Conservation (phyloP, 2,113 vertebrate genomes). For the Petrocephalus zakoni region DNA sequence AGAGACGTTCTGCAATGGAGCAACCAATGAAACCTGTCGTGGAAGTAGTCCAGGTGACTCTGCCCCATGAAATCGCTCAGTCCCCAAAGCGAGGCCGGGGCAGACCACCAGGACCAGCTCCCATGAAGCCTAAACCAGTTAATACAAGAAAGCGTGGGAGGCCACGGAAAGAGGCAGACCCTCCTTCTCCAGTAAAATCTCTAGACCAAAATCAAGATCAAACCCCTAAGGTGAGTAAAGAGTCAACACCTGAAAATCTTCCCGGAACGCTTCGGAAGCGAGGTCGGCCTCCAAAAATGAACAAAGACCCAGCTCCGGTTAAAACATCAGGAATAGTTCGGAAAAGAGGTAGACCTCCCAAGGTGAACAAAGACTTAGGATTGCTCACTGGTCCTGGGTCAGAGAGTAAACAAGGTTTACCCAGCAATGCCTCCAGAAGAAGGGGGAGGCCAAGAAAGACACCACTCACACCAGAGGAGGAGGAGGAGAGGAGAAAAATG, state of each 20-base stretch:
- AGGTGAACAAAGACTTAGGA: not conserved
- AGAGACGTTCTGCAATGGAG: not conserved
- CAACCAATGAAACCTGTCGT: not conserved
- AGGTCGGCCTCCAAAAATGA: slow-evolving; percentile 29
- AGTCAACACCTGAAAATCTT: slow-evolving; percentile 21
- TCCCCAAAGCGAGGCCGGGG: slow-evolving; percentile 39
- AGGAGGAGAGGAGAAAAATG: slow-evolving; percentile 31
- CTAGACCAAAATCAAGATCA: slow-evolving; percentile 36
- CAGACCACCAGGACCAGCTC: slow-evolving; percentile 34
- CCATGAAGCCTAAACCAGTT: slow-evolving; percentile 25
- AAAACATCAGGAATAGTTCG: slow-evolving; percentile 8
- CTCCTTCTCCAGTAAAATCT: slow-evolving; percentile 18
- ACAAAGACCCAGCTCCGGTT: slow-evolving; percentile 1
- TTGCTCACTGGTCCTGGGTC: not conserved
- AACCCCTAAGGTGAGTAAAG: slow-evolving; percentile 31
- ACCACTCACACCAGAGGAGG: slow-evolving; percentile 39
- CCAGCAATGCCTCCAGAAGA: slow-evolving; percentile 35
- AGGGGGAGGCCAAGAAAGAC: slow-evolving; percentile 55
- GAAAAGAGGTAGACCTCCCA: slow-evolving; percentile 27
- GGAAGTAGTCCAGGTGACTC: not conserved
- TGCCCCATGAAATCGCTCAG: slow-evolving; percentile 28
- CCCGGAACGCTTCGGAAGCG: slow-evolving; percentile 15
- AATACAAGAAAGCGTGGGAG: slow-evolving; percentile 27
- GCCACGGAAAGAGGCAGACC: slow-evolving; percentile 30
- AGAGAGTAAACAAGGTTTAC: slow-evolving; percentile 31